Base-by-base conservation (phyloP, 2,113 vertebrate genomes). In the Hyla sarda region DNA sequence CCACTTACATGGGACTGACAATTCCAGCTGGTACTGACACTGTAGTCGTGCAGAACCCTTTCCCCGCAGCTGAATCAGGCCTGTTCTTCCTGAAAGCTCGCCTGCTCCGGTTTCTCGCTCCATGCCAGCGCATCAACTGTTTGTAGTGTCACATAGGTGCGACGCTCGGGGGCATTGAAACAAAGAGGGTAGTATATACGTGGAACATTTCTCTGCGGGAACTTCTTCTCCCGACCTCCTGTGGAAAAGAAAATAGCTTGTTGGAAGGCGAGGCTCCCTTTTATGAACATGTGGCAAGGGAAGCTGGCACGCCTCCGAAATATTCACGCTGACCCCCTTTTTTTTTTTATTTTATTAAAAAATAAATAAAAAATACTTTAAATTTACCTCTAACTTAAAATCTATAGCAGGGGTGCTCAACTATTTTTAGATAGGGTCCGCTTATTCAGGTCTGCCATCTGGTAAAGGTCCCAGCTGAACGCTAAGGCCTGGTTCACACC, bases 1-100 rank as follows among this genome's bases (percentile, higher is more conserved):
- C 50, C 50, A 21, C 10, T 41, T n/a, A 80, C 37, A 60, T 60
- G 21, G 11, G 54, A 2, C 34, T 28, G 50, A 12, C 58, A 10
- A 45, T 80, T 80, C 54, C 77, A 60, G 77, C 34, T 60, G 76
- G 50, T 37, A 79, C 7, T 50, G n/a, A n/a, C 34, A 30, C 30
- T 37, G 23, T 58, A 32, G 34, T n/a, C 34, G 21, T n/a, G 50
- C 28, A 75, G 23, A 28, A 5, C 41, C 5, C 48, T n/a, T n/a
- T 34, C 50, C 76, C 37, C 30, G 1, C 17, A 2, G 9, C 30
- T 78, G 32, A 78, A 58, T 37, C 52, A 37, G 32, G 52, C 45
- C 77, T 62, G 13, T 60, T 10, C 32, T 28, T 41, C 50, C 52
- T 60, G 19, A 60, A 41, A 8, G 21, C n/a, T n/a, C n/a, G n/a